Conservation (phyloP, 2,888 invertebrate species). For the Drosophila hawaiiensis region DNA sequence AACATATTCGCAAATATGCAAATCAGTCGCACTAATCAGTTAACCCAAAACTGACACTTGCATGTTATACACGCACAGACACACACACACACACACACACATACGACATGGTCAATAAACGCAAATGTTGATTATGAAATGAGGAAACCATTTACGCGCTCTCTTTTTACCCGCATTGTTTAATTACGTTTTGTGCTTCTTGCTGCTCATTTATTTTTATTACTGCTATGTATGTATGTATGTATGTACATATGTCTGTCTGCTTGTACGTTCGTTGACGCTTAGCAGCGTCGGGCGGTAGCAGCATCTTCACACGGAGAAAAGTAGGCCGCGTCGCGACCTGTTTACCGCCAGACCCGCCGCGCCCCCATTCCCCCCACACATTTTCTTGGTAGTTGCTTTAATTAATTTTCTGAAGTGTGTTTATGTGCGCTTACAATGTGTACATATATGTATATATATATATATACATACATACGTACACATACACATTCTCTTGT, state of each 20-base stretch:
- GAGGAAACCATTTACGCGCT: constrained; percentile 64
- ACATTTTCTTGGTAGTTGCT: constrained; percentile 39
- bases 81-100: background rate
- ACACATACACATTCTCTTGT: background rate
- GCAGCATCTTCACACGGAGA: constrained; percentile 58
- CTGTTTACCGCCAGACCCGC: constrained; percentile 54
- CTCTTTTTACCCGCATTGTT: constrained; percentile 50
- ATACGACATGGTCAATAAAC: constrained; percentile 61
- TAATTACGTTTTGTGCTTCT: constrained; percentile 66
- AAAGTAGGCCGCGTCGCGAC: constrained; percentile 71
- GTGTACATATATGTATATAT: background rate
- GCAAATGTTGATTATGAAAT: constrained; percentile 72
- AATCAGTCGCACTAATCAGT: constrained; percentile 56
- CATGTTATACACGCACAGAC: background rate
- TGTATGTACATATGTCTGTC: background rate
- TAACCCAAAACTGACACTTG: constrained; percentile 40
- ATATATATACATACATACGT: background rate
- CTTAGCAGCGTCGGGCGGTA: constrained; percentile 13
- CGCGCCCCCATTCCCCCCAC: constrained; percentile 5
- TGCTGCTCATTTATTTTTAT: constrained; percentile 59
- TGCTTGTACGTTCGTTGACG: constrained; percentile 24
- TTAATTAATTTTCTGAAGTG: constrained; percentile 75
- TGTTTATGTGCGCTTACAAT: constrained; percentile 47
- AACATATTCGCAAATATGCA: constrained; percentile 35
- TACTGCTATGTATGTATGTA: constrained; percentile 32